Conservation (phyloP, 2,888 invertebrate genomes). For the Schrankia costaestrigalis region DNA sequence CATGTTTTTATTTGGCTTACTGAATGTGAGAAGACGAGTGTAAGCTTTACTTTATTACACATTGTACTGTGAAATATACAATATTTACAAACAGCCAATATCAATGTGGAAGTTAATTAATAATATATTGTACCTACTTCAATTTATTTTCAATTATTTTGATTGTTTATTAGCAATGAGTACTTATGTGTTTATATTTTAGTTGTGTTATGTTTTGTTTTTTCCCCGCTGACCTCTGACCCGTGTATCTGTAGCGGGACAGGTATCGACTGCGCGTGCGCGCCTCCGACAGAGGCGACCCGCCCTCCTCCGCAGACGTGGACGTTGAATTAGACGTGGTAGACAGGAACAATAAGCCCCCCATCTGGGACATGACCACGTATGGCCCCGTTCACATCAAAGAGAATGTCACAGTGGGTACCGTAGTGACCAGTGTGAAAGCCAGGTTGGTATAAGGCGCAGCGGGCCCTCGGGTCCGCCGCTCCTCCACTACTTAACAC, state of each 20-base stretch:
- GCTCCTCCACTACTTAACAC: conserved; percentile 79
- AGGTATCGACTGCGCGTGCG: conserved; percentile 97
- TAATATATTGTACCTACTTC: conserved; percentile 33
- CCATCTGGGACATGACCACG: conserved; percentile 96
- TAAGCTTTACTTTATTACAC: conserved; percentile 36
- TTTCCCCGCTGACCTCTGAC: conserved; percentile 85
- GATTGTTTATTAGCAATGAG: conserved; percentile 74
- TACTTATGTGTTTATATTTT: conserved; percentile 78
- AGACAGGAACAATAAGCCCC: conserved; percentile 99
- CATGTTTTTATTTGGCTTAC: conserved; percentile 70
- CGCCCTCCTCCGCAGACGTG: conserved; percentile 96
- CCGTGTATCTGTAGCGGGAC: conserved; percentile 94
- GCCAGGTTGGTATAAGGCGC: conserved; percentile 94
- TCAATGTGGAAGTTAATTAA: conserved; percentile 59
- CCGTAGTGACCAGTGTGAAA: conserved; percentile 98
- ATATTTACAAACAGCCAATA: conserved; percentile 43
- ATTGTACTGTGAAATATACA: conserved; percentile 38
- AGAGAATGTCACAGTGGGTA: conserved; percentile 99
- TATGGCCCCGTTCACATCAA: conserved; percentile 98
- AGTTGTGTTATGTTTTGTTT: conserved; percentile 82
- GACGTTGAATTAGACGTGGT: conserved; percentile 99
- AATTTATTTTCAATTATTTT: conserved; percentile 66
- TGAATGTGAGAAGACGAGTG: conserved; percentile 69
- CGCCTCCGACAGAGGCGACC: conserved; percentile 96
- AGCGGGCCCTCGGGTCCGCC: conserved; percentile 75